Evolutionary conservation across 2,888 invertebrate genomes (phyloP), one percentile per base, ranked within the genome.

Genomic region (Oscheius sp.): DNA sequence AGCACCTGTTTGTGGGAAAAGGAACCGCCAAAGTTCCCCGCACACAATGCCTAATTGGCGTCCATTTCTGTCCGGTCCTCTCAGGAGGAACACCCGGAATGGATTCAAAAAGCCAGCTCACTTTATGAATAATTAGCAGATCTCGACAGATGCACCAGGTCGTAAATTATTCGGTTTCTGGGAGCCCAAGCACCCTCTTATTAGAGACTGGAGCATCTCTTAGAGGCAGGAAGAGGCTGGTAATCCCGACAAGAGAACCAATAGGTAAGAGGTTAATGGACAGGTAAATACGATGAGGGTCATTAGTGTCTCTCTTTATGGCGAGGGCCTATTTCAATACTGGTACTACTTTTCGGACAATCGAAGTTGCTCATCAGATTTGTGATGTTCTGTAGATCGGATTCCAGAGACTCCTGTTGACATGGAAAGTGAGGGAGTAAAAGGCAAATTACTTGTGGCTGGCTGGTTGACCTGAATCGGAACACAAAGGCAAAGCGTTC

Each of bases 251-350:
- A 60, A n/a, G n/a, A 33, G n/a, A 37, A 33, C 21, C 10, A 57
- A 58, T 21, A 29, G 37, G 35, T 37, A 50, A 10, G 68, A 55
- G 68, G 68, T 55, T 68, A 68, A 68, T 68, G 68, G 55, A n/a
- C 68, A 68, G 68, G 68, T 68, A 68, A 68, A 68, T 68, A 68
- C n/a, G 37, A 55, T 13, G 32, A 21, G 51, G n/a, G 66, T 35
- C 21, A 21, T 21, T 21, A 21, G 21, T 21, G 21, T 21, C 21
- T 21, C 21, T 21, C 21, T 21, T 21, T 21, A 21, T 21, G 21
- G 21, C 21, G 21, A 21, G 21, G 21, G 21, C 21, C 21, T 21
- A 21, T 21, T 21, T 21, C 21, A 21, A 21, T 21, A 21, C 21
- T 21, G 21, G 21, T 21, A 21, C 21, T 21, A 21, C 21, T 21